Evolutionary conservation across 2,888 invertebrate genomes (phyloP), one percentile per base, ranked within the genome.

Genomic region (Exocentrus adspersus): DNA sequence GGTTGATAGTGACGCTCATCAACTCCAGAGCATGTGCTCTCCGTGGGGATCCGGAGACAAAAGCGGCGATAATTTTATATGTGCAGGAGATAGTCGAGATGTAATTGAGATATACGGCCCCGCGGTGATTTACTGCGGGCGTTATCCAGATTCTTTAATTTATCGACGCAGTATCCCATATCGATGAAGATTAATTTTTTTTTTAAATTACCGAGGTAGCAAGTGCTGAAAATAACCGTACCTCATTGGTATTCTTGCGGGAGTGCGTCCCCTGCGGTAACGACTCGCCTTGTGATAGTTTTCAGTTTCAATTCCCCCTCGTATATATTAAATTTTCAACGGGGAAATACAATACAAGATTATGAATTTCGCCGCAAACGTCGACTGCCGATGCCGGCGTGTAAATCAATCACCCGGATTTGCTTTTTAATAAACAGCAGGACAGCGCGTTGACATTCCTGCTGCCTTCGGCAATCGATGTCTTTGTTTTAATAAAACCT

Each of bases 331-430:
- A 79, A 78, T 77, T 79, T 78, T 75, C 73, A 77, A 77, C 71
- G 72, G 75, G 72, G 77, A 73, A 76, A 72, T 75, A 77, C 77
- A 78, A 79, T 78, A 79, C 78, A 75, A 74, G 79, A 79, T 80
- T 80, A 79, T 80, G 78, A 80, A 79, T 78, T 77, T 77, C 72
- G 72, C 77, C 77, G 68, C 75, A 78, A 79, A 3, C 78, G 80
- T 78, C 75, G 78, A 79, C 76, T 79, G 79, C 77, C 78, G 78
- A 78, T 78, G 79, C 79, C 78, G 78, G 77, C 73, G 74, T 75
- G 77, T 80, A 80, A 79, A 81, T 81, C 79, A 76, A 77, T 75
- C 74, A 75, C 60, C 17, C 52, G 42, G 59, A 77, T 78, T 75
- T 73, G 72, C 68, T 77, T 69, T 69, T 79, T 79, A 78, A 80